Conservation (phyloP, 2,797 vertebrate genomes). For the Cynopterus sphinx region DNA sequence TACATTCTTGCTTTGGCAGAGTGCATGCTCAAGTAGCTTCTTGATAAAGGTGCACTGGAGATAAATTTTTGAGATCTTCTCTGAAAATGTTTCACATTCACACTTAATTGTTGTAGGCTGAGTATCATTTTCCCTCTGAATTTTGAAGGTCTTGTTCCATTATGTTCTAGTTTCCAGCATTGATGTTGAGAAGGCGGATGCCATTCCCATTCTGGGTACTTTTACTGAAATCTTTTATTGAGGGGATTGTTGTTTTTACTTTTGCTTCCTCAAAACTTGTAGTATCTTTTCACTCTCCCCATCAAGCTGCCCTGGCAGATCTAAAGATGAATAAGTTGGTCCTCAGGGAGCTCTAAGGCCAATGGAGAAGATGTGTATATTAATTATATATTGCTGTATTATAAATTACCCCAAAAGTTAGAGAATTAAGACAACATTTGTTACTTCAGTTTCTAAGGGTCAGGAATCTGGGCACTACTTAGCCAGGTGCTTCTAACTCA, state of each 20-base stretch:
- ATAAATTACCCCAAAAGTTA: background rate
- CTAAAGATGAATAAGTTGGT: background rate
- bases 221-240: background rate
- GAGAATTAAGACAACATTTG: background rate
- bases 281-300: background rate
- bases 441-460: background rate
- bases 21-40: background rate
- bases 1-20: background rate
- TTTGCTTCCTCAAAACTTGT: background rate
- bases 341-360: background rate
- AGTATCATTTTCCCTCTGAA: background rate
- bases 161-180: background rate
- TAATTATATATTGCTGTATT: background rate
- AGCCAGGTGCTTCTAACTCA: background rate
- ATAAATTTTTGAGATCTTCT: background rate
- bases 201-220: background rate
- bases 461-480: background rate
- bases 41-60: background rate
- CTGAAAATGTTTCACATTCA: background rate
- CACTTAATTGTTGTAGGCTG: background rate
- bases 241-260: background rate
- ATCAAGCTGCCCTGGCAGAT: background rate
- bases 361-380: background rate
- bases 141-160: background rate
- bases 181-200: background rate